A percentile compares a stretch with the other conserved stretches of the same genome.
Evolutionary conservation across 2,888 invertebrate species (phyloP).

Genomic region (Trichogramma evanescens): DNA sequence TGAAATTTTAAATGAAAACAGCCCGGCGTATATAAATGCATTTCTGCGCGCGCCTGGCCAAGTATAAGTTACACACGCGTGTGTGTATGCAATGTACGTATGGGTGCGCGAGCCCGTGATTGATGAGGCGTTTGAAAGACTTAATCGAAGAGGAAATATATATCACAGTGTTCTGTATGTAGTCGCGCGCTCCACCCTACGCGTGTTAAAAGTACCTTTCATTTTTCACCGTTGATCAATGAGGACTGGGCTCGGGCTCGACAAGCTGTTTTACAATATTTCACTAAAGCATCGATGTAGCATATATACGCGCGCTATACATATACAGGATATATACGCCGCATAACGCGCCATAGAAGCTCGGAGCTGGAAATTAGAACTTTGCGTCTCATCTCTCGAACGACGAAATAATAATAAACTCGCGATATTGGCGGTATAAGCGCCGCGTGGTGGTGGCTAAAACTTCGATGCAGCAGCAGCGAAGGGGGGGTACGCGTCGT

Average conservation of each 20-base stretch:
- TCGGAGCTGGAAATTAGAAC: too few relatives aligned
- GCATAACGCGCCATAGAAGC: too few relatives aligned
- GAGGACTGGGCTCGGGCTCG: background rate
- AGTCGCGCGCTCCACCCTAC: background rate
- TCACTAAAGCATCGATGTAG: background rate
- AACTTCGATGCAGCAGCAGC: background rate
- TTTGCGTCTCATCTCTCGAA: too few relatives aligned
- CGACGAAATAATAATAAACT: background rate
- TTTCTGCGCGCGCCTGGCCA: too few relatives aligned
- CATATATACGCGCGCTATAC: background rate
- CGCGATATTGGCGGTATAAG: background rate
- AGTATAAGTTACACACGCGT: too few relatives aligned
- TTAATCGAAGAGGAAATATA: constrained; percentile 9
- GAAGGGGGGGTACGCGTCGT: background rate
- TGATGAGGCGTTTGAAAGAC: background rate
- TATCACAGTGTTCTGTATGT: background rate
- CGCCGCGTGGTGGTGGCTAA: background rate
- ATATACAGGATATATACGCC: background rate
- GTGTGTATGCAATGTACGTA: too few relatives aligned
- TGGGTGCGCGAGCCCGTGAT: background rate
- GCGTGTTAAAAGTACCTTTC: constrained; percentile 4
- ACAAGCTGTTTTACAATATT: background rate
- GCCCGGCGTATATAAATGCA: too few relatives aligned
- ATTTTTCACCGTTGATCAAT: constrained; percentile 16
- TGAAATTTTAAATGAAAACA: too few relatives aligned